phyloP scores from a whole-genome alignment of 1,140 invertebrate genomes.

The Himalopsyche phryganea region DNA sequence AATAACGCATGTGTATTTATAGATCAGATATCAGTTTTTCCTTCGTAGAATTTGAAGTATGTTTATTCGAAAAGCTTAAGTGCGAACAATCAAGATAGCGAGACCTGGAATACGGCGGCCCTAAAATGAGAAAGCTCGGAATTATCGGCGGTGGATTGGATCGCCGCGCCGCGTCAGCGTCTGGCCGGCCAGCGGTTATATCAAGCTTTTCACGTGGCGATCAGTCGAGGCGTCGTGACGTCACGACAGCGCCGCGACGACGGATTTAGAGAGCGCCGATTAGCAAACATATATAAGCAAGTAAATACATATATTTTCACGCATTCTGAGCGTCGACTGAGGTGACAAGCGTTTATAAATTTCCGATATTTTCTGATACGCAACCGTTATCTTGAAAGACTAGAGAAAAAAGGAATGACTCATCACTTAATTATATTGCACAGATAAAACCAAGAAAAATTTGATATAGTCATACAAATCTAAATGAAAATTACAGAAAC shows the following conservation, averaged over 20 bases:
- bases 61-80: too few species aligned
- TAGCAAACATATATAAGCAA: not conserved
- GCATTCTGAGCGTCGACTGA: not conserved
- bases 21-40: too few species aligned
- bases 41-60: too few species aligned
- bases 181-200: slow-evolving; percentile 5
- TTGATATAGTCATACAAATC: too few species aligned
- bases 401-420: slow-evolving; percentile 5
- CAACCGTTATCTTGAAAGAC: not conserved
- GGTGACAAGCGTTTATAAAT: too few species aligned
- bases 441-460: too few species aligned
- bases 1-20: too few species aligned
- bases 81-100: too few species aligned
- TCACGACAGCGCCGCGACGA: slow-evolving; percentile 9
- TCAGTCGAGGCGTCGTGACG: slow-evolving; percentile 1
- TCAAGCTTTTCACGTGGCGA: slow-evolving; percentile 7
- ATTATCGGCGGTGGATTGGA: not conserved
- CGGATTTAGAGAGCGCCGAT: slow-evolving; percentile 17
- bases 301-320: not conserved
- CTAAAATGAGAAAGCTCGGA: too few species aligned
- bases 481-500: too few species aligned
- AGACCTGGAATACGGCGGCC: too few species aligned
- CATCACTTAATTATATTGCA: too few species aligned
- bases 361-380: not conserved
- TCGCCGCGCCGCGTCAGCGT: not conserved